Base-by-base conservation (phyloP, 2,113 vertebrate species). In the Meleagris gallopavo region DNA sequence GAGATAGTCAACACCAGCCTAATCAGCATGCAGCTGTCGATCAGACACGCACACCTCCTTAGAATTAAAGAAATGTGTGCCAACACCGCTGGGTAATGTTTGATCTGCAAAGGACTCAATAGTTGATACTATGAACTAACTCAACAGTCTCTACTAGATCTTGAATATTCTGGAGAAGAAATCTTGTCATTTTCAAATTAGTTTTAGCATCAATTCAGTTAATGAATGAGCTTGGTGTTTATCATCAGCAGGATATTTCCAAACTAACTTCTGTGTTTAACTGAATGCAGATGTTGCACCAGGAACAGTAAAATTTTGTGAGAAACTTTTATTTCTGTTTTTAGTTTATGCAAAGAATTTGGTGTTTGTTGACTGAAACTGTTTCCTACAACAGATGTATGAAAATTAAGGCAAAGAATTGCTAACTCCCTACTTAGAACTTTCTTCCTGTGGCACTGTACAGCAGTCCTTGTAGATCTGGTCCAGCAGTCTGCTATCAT, bases 231-330 rank as follows among this genome's bases (percentile, higher is more conserved):
- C 52, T 92, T 64, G 58, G 58, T 93, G 65, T 86, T 90, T 69
- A 54, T 71, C 58, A 88, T 79, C 61, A 91, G 83, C 32, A 88
- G 41, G 61, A 84, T 65, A 69, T 90, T 97, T 90, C 73, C 72
- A 95, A 92, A 86, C 29, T 89, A 60, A 93, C 83, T 73, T 41
- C 43, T 79, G 38, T 19, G 38, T 72, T 78, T 69, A 83, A 92
- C 77, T 61, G 66, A 91, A 97, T 93, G 75, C 90, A 95, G 86
- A 95, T 94, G 91, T 76, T 93, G 77, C 50, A 69, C 32, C 45
- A 22, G 10, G 19, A 84, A 27, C 11, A 83, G 24, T 40, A 34
- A 16, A 71, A 41, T 48, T 94, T 41, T 85, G 93, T 61, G 25
- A 93, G 58, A 73, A 87, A 86, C 27, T 27, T 27, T 27, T 50